Evolutionary conservation across 2,888 invertebrate species (phyloP).

Genomic region (Microctonus brassicae): DNA sequence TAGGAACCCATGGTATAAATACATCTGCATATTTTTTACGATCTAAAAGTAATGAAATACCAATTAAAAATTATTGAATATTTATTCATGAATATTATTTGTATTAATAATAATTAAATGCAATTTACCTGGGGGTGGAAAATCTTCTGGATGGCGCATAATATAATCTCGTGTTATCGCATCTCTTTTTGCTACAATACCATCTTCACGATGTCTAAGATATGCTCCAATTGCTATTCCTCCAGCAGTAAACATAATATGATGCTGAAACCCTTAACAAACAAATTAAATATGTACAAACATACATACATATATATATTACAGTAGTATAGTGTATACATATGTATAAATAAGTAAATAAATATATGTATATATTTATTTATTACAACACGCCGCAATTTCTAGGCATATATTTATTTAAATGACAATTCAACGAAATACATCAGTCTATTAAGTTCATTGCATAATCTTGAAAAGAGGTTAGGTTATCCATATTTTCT

Average conservation of each 20-base stretch:
- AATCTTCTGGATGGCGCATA: constrained; percentile 61
- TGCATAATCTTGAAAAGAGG: constrained; percentile 30
- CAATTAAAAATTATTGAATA: background rate
- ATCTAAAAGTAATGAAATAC: constrained; percentile 42
- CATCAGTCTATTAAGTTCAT: background rate
- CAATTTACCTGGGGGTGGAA: constrained; percentile 58
- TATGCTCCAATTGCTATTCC: constrained; percentile 41
- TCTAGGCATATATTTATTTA: background rate
- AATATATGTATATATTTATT: background rate
- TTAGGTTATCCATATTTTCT: background rate
- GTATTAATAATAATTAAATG: background rate
- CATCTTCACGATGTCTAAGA: background rate
- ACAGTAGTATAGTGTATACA: too few species aligned
- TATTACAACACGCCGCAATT: background rate
- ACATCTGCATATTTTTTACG: constrained; percentile 52
- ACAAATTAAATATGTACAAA: background rate
- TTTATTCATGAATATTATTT: too few species aligned
- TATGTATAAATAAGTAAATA: constrained; percentile 10
- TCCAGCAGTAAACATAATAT: background rate
- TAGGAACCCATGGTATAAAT: constrained; percentile 54
- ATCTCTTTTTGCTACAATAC: constrained; percentile 48
- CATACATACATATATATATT: background rate
- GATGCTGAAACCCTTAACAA: constrained; percentile 49
- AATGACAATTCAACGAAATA: background rate
- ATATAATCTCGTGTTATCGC: constrained; percentile 58